Conservation (phyloP, 1,140 invertebrate species). For the Sinella curviseta region DNA sequence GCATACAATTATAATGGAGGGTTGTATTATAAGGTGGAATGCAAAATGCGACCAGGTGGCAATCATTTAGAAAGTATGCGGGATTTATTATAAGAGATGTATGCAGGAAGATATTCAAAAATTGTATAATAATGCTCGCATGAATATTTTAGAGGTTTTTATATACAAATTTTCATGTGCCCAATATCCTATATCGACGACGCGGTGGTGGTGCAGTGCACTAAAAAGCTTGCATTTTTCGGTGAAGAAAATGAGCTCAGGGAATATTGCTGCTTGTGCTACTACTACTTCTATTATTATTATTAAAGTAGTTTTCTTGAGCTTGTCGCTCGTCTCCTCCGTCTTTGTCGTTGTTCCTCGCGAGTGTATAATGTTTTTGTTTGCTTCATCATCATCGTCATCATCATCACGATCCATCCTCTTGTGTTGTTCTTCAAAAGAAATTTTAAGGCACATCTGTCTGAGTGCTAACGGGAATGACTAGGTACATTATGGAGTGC, state of each 20-base stretch:
- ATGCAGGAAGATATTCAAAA: neutral
- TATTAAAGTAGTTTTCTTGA: conserved; percentile 13
- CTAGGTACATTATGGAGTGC: conserved; percentile 15
- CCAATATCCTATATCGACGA: no score
- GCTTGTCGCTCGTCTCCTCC: no score
- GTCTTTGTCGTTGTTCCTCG: neutral
- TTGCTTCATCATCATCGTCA: neutral
- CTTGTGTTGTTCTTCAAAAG: neutral
- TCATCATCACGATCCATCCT: neutral
- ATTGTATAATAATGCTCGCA: no score
- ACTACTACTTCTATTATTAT: no score
- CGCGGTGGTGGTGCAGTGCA: no score
- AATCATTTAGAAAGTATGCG: conserved; percentile 1
- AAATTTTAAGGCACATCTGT: conserved; percentile 17
- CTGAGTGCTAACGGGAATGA: neutral
- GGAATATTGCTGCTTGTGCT: no score
- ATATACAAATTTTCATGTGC: no score
- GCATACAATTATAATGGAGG: neutral
- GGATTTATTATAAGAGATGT: neutral
- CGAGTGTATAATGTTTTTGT: no score
- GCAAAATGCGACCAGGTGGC: conserved; percentile 10
- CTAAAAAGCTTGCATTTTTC: conserved; percentile 18
- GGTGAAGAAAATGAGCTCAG: conserved; percentile 9
- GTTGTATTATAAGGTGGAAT: neutral
- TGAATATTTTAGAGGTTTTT: neutral